phyloP scores from a whole-genome alignment of 2,113 vertebrate species.

The Sapajus apella region DNA sequence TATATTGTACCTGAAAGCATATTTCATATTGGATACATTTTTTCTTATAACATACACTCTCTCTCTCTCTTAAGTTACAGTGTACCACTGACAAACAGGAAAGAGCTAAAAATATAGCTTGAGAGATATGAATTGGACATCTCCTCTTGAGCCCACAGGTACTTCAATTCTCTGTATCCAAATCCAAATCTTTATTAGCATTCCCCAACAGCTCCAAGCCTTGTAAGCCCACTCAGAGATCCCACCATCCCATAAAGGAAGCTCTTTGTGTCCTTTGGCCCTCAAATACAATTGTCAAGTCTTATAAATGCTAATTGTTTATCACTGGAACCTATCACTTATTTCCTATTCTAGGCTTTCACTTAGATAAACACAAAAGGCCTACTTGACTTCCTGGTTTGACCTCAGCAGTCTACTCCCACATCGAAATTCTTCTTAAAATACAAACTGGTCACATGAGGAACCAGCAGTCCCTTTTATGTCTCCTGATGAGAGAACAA shows the following conservation, averaged over 20 bases:
- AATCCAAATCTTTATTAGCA: neutral
- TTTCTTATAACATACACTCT: neutral
- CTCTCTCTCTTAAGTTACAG: neutral
- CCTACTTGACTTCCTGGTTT: neutral
- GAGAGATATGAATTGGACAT: neutral
- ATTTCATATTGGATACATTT: neutral
- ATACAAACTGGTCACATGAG: neutral
- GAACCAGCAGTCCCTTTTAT: neutral
- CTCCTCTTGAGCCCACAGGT: neutral
- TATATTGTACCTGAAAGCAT: neutral
- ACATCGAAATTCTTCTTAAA: neutral
- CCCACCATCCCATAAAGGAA: neutral
- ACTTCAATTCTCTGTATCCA: neutral
- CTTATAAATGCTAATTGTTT: neutral
- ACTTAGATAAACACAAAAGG: neutral
- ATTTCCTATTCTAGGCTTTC: neutral
- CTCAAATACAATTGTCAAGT: neutral
- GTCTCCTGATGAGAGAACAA: neutral
- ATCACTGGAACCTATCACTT: neutral
- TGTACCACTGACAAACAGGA: conserved; percentile 15
- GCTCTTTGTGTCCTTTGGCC: neutral
- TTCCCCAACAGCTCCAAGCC: neutral
- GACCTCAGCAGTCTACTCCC: neutral
- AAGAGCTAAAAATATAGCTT: conserved; percentile 31
- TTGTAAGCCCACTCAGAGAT: neutral